Evolutionary conservation across 2,888 invertebrate species (phyloP).

Genomic region (Tetranychus truncatus): DNA sequence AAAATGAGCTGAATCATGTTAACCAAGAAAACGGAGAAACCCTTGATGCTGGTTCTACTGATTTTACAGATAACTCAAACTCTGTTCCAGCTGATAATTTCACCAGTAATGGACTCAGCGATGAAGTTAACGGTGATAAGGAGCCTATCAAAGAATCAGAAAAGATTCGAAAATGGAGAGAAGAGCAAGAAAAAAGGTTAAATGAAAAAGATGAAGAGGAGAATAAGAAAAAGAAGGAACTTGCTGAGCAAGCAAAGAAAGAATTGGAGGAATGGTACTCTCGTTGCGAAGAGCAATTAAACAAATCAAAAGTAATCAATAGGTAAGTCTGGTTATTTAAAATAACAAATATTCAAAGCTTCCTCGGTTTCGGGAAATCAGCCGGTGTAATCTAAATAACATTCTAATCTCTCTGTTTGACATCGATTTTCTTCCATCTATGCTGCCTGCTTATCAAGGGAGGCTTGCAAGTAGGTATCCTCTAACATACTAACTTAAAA

Average conservation of each 20-base stretch:
- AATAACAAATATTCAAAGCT: no score
- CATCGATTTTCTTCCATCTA: background rate
- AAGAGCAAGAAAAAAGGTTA: slow-evolving; percentile 69
- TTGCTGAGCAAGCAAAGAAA: slow-evolving; percentile 69
- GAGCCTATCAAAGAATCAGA: slow-evolving; percentile 50
- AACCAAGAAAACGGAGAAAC: slow-evolving; percentile 70
- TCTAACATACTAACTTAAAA: no score
- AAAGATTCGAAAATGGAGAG: slow-evolving; percentile 84
- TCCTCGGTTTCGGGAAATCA: no score
- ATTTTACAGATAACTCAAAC: background rate
- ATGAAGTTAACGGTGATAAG: slow-evolving; percentile 5
- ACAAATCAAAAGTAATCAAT: slow-evolving; percentile 84
- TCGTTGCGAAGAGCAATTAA: slow-evolving; percentile 78
- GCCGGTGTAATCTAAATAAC: background rate
- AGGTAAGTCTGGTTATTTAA: slow-evolving; percentile 42
- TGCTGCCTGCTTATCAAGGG: slow-evolving; percentile 10
- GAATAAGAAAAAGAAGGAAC: slow-evolving; percentile 70
- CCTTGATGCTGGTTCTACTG: background rate
- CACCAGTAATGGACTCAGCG: background rate
- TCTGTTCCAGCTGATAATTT: background rate
- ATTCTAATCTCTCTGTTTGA: background rate
- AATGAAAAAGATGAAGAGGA: slow-evolving; percentile 80
- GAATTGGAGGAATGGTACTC: slow-evolving; percentile 97
- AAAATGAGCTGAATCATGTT: slow-evolving; percentile 47
- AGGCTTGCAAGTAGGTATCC: slow-evolving; percentile 19